Conservation (phyloP, 2,113 vertebrate genomes). For the Struthidea cinerea region DNA sequence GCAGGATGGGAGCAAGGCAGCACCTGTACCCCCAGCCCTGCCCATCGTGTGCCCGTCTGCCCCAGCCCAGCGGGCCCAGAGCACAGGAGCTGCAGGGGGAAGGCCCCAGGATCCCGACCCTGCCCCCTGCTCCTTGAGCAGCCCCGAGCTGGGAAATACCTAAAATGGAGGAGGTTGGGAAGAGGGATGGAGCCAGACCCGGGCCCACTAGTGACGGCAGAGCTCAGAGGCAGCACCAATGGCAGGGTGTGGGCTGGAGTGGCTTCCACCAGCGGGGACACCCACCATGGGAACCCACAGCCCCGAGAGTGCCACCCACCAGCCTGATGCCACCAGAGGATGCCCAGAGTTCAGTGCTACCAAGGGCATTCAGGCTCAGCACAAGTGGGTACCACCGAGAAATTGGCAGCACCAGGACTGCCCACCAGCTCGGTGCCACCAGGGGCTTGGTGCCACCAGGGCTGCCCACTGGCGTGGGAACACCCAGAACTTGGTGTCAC, state of each 20-base stretch:
- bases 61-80: neutral
- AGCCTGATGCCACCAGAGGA: neutral
- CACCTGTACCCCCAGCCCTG: neutral
- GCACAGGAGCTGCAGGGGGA: neutral
- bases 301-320: neutral
- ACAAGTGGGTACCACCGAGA: neutral
- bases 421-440: neutral
- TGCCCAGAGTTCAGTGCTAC: neutral
- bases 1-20: fast-evolving
- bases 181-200: neutral
- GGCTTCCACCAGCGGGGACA: neutral
- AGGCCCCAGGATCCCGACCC: neutral
- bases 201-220: fast-evolving
- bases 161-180: neutral
- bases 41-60: fast-evolving
- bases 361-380: neutral
- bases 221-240: fast-evolving
- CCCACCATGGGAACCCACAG: fast-evolving
- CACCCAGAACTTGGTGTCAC: neutral
- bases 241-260: neutral
- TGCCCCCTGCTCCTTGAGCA: neutral
- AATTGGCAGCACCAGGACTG: neutral
- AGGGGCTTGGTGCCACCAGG: neutral
- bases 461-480: neutral
- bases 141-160: neutral